Conservation (phyloP, 2,888 invertebrate species). For the Catocala sponsa region DNA sequence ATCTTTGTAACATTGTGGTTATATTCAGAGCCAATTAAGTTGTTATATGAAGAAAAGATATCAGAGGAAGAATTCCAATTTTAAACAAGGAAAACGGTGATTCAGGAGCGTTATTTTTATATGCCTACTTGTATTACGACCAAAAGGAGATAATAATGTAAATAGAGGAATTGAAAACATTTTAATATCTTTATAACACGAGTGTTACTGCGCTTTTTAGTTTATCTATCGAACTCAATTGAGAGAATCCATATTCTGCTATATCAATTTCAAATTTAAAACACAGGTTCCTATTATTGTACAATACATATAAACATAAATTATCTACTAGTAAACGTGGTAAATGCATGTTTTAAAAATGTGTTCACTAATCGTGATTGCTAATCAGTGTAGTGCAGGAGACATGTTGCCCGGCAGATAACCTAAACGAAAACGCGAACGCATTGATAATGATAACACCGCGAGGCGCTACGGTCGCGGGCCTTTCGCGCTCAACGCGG, state of each 20-base stretch:
- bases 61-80: constrained; percentile 44
- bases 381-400: constrained; percentile 64
- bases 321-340: too few relatives aligned
- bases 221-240: too few relatives aligned
- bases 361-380: constrained; percentile 26
- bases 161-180: too few relatives aligned
- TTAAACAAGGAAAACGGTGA: constrained; percentile 51
- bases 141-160: constrained; percentile 15
- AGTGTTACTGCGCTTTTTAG: too few relatives aligned
- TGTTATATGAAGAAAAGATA: constrained; percentile 37
- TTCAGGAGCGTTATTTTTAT: constrained; percentile 46
- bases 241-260: too few relatives aligned
- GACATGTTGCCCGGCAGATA: constrained; percentile 84
- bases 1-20: constrained; percentile 20
- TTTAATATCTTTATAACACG: too few relatives aligned
- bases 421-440: constrained; percentile 83
- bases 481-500: constrained; percentile 70
- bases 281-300: too few relatives aligned
- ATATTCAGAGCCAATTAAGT: constrained; percentile 30
- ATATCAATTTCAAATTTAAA: too few relatives aligned
- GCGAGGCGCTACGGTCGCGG: constrained; percentile 58
- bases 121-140: constrained; percentile 29
- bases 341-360: not conserved
- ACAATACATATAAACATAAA: too few relatives aligned
- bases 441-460: constrained; percentile 73